Base-by-base conservation (phyloP, 2,888 invertebrate genomes). In the Mimas tiliae region DNA sequence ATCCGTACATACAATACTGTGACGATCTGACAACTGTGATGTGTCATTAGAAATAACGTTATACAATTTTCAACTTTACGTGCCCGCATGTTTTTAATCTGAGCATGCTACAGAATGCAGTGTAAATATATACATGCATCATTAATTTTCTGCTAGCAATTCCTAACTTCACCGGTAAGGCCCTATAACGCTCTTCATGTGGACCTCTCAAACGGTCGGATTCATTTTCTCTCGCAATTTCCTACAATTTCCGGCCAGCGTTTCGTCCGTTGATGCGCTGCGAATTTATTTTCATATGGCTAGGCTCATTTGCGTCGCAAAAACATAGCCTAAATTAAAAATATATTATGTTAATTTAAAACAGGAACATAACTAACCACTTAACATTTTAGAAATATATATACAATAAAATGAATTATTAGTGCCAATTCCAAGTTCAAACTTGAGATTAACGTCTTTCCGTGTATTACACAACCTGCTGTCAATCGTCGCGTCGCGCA, bases 221-320 rank as follows among this genome's bases (percentile, higher is more conserved):
- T 90, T 91, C 91, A 92, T 93, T 93, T 93, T 91, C 92, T 92
- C 89, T 87, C 88, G 91, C 91, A 93, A 93, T 93, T 93, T 93
- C 93, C 93, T 93, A 91, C 91, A 93, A 93, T 93, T 92, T 93
- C 93, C 93, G 93, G 93, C 70, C 85, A 87, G 75, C 89, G 85
- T 88, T 89, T 87, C 83, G 87, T 87, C 84, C 82, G 84, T 86
- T 86, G 87, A 86, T 88, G 86, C 84, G 82, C 82, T 85, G 83
- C 83, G 87, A 89, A 90, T 88, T 91, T 82, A 88, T 90, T 91
- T 90, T 87, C 83, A 84, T 79, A 70, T 70, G 67, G 52, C 62
- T 68, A 68, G 71, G 74, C 70, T 42, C 45, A 34, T 62, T 50
- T 53, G 38, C 33, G 52, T 21, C n/a, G 14, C 34, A 66, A 45